Percentiles rank a stretch among this genome's conserved stretches.
These are phyloP conservation scores for Rousettus madagascariensis DNA, from an alignment of 2,797 vertebrate genomes.

Conservation along the genomic window DNA sequence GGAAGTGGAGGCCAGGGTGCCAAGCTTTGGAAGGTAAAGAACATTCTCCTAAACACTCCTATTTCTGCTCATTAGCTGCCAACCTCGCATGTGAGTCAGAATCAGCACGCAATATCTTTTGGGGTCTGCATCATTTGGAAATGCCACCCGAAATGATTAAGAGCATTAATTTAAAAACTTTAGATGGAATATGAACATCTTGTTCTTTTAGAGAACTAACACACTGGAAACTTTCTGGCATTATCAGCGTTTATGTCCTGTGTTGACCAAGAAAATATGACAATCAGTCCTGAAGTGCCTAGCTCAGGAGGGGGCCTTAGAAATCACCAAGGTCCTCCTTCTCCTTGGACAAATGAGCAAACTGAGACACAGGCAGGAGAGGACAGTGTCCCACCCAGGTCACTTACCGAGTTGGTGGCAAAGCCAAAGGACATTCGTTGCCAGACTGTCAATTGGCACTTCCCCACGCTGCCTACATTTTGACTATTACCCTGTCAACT, in stretches of 20 bases:
- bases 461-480: neutral
- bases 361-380: neutral
- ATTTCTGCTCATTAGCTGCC: neutral
- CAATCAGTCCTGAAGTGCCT: neutral
- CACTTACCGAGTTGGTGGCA: neutral
- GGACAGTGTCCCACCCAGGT: neutral
- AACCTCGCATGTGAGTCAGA: neutral
- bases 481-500: neutral
- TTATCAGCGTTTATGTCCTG: too few species aligned
- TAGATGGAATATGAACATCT: neutral
- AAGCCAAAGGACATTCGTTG: neutral
- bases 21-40: neutral
- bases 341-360: neutral
- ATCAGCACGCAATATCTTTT: rapidly evolving
- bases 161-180: neutral
- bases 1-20: neutral
- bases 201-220: neutral
- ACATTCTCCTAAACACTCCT: neutral
- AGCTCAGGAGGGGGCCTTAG: neutral
- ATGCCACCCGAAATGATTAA: too few species aligned
- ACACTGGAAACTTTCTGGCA: neutral
- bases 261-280: neutral
- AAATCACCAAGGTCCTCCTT: neutral
- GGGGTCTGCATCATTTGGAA: neutral
- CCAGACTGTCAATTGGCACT: neutral